A percentile compares a stretch with the other conserved stretches of the same genome.
Evolutionary conservation across 2,888 invertebrate species (phyloP).

Genomic region (Tipula unca): DNA sequence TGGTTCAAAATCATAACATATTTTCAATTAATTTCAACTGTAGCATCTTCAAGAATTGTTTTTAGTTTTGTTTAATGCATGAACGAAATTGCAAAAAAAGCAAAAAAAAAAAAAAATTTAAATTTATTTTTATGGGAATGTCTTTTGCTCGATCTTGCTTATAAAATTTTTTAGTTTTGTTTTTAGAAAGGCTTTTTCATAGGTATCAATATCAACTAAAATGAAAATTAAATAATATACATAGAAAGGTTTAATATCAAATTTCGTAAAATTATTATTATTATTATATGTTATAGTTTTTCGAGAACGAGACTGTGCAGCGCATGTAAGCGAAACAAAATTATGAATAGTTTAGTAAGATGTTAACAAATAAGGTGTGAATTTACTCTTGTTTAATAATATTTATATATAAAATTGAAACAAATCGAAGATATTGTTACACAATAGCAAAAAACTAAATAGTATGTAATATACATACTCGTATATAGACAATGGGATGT

Average conservation of each 20-base stretch:
- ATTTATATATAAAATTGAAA: not conserved
- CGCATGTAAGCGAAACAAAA: not conserved
- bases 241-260: not conserved
- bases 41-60: not conserved
- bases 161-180: not conserved
- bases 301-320: not conserved
- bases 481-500: not conserved
- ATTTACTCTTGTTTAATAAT: not conserved
- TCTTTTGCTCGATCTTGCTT: not conserved
- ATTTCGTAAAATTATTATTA: not conserved
- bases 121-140: not conserved
- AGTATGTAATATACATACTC: not conserved
- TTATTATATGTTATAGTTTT: not conserved
- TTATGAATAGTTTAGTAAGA: constrained; percentile 14
- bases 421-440: not conserved
- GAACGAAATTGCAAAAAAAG: not conserved
- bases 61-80: not conserved
- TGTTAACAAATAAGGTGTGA: constrained; percentile 14
- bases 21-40: not conserved
- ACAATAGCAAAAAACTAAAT: not conserved
- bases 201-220: not conserved
- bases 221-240: not conserved
- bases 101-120: too few relatives aligned
- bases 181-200: not conserved
- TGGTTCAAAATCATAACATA: not conserved